These are phyloP conservation scores for Lycopodina hypogea DNA, from an alignment of 37 sponge, comb jelly and placozoan genomes.

Conservation along the genomic window DNA sequence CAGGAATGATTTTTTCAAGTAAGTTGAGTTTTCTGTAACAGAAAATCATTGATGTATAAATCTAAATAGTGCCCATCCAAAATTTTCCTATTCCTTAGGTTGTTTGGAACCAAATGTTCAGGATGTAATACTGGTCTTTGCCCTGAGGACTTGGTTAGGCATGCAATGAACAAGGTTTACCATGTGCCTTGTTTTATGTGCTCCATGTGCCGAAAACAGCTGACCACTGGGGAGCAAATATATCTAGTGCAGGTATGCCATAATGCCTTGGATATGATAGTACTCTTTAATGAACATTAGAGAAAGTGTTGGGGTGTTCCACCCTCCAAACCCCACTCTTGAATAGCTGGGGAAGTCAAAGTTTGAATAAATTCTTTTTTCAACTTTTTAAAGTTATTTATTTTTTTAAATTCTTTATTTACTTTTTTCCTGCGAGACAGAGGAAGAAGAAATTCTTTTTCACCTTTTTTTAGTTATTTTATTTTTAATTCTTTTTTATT, in stretches of 20 bases:
- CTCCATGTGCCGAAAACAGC: constrained; percentile 59
- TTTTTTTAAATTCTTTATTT: no score
- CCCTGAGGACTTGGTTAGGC: constrained; percentile 77
- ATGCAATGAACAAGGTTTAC: constrained; percentile 69
- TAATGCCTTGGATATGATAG: not conserved
- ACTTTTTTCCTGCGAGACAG: no score
- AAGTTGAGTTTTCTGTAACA: constrained; percentile 13
- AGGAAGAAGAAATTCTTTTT: no score
- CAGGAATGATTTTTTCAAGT: constrained; percentile 88
- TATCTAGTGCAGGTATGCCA: constrained; percentile 68
- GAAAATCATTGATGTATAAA: not conserved
- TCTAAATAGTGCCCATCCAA: constrained; percentile 9
- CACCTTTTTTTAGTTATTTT: no score
- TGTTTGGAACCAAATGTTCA: constrained; percentile 74
- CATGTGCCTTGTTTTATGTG: constrained; percentile 75
- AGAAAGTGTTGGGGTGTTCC: no score
- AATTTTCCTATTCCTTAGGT: not conserved
- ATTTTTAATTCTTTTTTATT: no score
- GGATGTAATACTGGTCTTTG: constrained; percentile 70
- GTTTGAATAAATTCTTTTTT: no score
- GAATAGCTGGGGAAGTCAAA: no score
- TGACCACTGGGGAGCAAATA: constrained; percentile 74
- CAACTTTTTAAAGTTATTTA: no score
- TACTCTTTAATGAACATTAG: no score
- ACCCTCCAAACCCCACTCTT: no score